Evolutionary conservation across 2,113 vertebrate genomes (phyloP).

Genomic region (Chionis minor): DNA sequence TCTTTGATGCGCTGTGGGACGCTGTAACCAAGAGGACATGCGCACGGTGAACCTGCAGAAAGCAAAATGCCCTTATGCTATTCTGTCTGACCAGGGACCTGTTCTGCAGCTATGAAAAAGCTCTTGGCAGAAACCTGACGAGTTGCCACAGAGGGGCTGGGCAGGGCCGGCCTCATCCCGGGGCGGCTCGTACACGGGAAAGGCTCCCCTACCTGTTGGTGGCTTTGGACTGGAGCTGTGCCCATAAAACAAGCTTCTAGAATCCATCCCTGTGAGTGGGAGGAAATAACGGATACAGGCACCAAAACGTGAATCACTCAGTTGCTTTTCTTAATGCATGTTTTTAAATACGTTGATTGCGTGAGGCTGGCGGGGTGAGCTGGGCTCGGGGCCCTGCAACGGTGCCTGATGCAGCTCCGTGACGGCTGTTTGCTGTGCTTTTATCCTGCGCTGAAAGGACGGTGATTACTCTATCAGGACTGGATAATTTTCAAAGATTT

Average conservation of each 20-base stretch:
- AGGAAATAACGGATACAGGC: background rate
- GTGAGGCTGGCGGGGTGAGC: background rate
- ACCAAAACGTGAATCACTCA: background rate
- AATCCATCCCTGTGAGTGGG: background rate
- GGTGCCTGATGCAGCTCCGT: background rate
- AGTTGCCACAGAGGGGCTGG: background rate
- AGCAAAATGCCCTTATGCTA: background rate
- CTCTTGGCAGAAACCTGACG: background rate
- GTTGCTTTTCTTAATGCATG: background rate
- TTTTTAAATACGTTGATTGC: background rate
- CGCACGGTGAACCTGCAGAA: background rate
- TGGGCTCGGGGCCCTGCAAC: fast-evolving
- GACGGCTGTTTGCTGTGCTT: slow-evolving; percentile 2
- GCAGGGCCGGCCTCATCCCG: background rate
- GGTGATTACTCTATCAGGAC: slow-evolving; percentile 34
- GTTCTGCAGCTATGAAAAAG: background rate
- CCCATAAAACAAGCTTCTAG: background rate
- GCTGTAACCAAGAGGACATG: background rate
- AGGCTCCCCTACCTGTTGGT: background rate
- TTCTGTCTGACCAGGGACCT: background rate
- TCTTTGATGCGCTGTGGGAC: background rate
- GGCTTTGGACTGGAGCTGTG: background rate
- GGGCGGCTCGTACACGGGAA: background rate
- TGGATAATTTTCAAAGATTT: slow-evolving; percentile 57
- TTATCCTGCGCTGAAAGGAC: background rate